phyloP scores from a whole-genome alignment of 2,888 invertebrate species.

The Candidula unifasciata region DNA sequence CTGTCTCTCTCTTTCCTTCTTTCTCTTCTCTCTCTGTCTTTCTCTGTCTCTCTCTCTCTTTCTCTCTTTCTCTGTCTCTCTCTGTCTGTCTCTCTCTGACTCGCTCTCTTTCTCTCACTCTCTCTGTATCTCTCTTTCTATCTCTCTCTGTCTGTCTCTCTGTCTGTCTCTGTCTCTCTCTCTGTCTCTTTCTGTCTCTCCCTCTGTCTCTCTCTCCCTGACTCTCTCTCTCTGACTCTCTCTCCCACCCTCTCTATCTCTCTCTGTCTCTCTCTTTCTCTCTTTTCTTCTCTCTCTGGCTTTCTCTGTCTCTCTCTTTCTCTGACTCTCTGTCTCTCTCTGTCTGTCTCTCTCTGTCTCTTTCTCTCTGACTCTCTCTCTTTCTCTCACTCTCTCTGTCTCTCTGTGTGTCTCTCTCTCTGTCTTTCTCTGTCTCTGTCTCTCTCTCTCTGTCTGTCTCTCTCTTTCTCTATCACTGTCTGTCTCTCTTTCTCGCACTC shows the following conservation, averaged over 20 bases:
- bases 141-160: conserved; percentile 15
- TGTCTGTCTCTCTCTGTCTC: conserved; percentile 21
- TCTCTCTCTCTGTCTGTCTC: too few species aligned
- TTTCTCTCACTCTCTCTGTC: too few species aligned
- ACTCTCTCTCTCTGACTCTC: background rate
- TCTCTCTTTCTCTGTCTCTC: background rate
- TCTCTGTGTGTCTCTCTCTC: too few species aligned
- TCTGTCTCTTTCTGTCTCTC: background rate
- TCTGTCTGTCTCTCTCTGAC: background rate
- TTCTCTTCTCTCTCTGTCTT: too few species aligned
- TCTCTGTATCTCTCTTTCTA: too few species aligned
- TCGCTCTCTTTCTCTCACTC: too few species aligned
- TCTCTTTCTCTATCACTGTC: too few species aligned
- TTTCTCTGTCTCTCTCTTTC: conserved; percentile 17
- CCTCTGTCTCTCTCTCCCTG: background rate
- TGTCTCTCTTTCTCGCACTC: too few species aligned
- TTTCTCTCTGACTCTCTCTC: background rate
- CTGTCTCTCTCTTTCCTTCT: too few species aligned
- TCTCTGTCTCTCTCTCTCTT: background rate
- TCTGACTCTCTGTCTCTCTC: conserved; percentile 27
- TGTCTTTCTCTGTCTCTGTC: too few species aligned
- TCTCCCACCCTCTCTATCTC: background rate
- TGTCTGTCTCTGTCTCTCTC: background rate
- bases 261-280: background rate
- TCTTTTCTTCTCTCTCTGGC: background rate